Evolutionary conservation across 1,140 invertebrate genomes (phyloP), one percentile per base, ranked within the genome.

Genomic region (Phocides pigmalion): DNA sequence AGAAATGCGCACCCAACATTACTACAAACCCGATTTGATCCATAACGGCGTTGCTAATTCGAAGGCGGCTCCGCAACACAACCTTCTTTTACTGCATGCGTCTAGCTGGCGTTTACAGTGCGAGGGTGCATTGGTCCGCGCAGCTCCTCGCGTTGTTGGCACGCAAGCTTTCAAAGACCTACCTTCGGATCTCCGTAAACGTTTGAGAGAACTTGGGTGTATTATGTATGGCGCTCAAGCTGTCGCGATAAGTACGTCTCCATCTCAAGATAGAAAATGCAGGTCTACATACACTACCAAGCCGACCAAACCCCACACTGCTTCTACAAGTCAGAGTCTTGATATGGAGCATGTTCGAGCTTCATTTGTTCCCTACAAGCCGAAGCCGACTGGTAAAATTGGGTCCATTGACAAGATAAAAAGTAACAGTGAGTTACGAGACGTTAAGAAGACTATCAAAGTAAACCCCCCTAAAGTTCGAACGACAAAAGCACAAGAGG

Each of bases 401-500:
- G 64, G 59, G 9, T 56, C 75, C 0, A 54, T 72, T 8, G 71
- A 80, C 8, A 72, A 75, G 3, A 12, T 76, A 4, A 74, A 68
- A 17, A 75, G 66, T 19, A 76, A 62, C 25, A 69, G 15, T 15
- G 81, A 81, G 15, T 39, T 77, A 0, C 51, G 66, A 15, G 77
- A 82, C 14, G 28, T 64, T 3, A 83, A 75, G 46, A 82, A 74
- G 19, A 32, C 62, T 2, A 32, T 54, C 4, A 66, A 72, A n/a
- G 35, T 61, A 0, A 49, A 39, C 16, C 68, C 70, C 4, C 83
- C 86, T 0, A 84, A 79, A 67, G 80, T 90, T 1, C 75, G 84
- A 28, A 89, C 82, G 2, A 90, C 86, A 0, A 87, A 82, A 64
- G 87, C 87, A 2, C 87, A 90, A 51, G 84, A 89, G 35, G 76